Conservation (phyloP, 2,888 invertebrate species). For the Lasioglossum vierecki region DNA sequence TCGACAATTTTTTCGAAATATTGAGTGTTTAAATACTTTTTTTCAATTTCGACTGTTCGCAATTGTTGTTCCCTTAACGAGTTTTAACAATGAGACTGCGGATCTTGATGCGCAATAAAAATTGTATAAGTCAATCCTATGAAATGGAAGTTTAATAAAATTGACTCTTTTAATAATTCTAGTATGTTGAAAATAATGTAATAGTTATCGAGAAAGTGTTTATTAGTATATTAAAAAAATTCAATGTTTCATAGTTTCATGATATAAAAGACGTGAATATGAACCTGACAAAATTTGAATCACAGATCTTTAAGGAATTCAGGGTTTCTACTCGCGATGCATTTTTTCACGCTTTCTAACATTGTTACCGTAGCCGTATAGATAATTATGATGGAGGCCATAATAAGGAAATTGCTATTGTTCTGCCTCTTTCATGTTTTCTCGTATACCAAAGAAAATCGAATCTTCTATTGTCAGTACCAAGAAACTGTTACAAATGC, state of each 20-base stretch:
- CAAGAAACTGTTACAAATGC: too few relatives aligned
- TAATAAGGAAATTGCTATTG: conserved; percentile 18
- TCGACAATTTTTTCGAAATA: too few relatives aligned
- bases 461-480: neutral
- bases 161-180: neutral
- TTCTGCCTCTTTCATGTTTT: neutral
- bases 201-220: neutral
- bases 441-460: neutral
- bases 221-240: neutral
- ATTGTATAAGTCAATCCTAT: neutral
- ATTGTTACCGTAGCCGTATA: conserved; percentile 12
- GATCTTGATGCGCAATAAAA: neutral
- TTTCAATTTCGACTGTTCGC: too few relatives aligned
- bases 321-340: conserved; percentile 19
- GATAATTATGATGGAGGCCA: conserved; percentile 24
- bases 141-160: neutral
- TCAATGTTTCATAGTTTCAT: neutral
- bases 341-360: conserved; percentile 43
- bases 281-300: neutral
- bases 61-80: too few relatives aligned
- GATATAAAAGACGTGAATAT: neutral
- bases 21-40: too few relatives aligned
- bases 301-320: conserved; percentile 3
- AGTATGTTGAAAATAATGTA: neutral
- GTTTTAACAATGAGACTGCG: too few relatives aligned